Evolutionary conservation across 2,113 vertebrate species (phyloP), one percentile per base, ranked within the genome.

Genomic region (Neofelis nebulosa): DNA sequence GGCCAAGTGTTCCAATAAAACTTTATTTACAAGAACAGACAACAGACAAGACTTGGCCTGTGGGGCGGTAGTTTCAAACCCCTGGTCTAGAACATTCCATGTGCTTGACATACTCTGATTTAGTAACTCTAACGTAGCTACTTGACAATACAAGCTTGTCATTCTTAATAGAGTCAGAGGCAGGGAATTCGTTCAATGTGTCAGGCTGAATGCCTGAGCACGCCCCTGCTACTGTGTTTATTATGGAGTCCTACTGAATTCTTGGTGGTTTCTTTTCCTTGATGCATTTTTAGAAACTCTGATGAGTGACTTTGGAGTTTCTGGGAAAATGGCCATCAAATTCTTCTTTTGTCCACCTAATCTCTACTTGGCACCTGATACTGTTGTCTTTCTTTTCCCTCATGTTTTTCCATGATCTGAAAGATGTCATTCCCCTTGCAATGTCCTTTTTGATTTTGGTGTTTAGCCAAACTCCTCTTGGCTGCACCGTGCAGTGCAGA

Each of bases 101-200:
- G 66, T 87, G 4, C 96, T 93, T 89, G 48, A 3, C 73, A 79
- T 57, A 76, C 13, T 97, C 94, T 73, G 15, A 91, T 97, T 89
- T 91, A 81, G 45, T 86, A 92, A 91, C 18, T 1, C 29, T 81
- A 45, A 78, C 8, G 25, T 82, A 38, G 48, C n/a, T 79, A 55
- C 31, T 73, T 95, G 31, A 74, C 79, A 48, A 94, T 91, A 82
- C 36, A 92, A 14, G 23, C 66, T 86, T 97, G 33, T 55, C 23
- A 38, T 89, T 89, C 31, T 85, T 69, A 63, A 61, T 93, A 89
- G 36, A 78, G 29, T 76, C 2, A 25, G 25, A 93, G 14, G 41
- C 27, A 89, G 78, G 61, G 45, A 52, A 94, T 86, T 82, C 14
- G 16, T 71, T 93, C 66, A 57, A 1, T 91, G 27, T 78, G 4